phyloP scores from a whole-genome alignment of 2,113 vertebrate genomes.

The Lepus timidus region DNA sequence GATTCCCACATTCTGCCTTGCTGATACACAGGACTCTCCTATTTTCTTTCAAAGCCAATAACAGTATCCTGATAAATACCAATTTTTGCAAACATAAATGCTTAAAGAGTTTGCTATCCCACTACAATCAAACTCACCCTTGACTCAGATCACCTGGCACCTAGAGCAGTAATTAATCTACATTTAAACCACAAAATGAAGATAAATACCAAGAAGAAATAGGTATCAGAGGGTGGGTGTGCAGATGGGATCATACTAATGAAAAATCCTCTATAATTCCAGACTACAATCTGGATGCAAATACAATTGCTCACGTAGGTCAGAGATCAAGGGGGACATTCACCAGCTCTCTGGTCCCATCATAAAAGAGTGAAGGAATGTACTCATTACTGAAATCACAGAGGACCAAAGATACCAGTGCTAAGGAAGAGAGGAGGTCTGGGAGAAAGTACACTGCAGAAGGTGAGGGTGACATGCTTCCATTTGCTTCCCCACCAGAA shows the following conservation, averaged over 20 bases:
- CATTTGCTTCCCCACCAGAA: constrained; percentile 10
- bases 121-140: not conserved
- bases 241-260: not conserved
- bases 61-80: not conserved
- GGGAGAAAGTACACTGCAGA: not conserved
- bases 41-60: not conserved
- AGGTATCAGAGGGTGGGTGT: not conserved
- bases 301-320: not conserved
- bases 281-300: not conserved
- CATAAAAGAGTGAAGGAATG: not conserved
- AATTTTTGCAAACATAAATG: not conserved
- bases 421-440: not conserved
- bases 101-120: not conserved
- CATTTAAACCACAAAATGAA: constrained; percentile 4
- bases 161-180: not conserved
- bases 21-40: not conserved
- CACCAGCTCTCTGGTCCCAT: not conserved
- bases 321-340: not conserved
- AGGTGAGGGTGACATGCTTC: not conserved
- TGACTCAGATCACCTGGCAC: not conserved
- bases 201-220: constrained; percentile 14
- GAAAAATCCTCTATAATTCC: not conserved
- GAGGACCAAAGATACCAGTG: not conserved
- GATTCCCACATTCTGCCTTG: not conserved
- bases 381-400: not conserved